Percentiles rank a stretch among this genome's conserved stretches.
phyloP scores from a whole-genome alignment of 2,797 vertebrate species.

The Lophius americanus region DNA sequence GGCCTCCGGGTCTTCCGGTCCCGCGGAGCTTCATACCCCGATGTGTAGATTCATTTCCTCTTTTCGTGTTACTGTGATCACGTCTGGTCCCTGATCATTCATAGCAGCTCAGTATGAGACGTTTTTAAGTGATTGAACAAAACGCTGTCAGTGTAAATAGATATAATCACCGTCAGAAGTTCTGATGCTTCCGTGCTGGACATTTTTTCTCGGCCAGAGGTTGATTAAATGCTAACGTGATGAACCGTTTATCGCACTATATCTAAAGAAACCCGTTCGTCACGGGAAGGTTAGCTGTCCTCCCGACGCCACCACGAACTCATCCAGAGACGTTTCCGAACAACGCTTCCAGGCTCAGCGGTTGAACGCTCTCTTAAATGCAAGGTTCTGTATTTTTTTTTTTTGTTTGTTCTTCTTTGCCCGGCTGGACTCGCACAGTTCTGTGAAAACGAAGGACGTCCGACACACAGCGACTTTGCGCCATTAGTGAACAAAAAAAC shows the following conservation, averaged over 20 bases:
- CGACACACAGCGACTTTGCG: too few relatives aligned
- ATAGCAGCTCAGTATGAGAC: not conserved
- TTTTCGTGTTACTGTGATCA: not conserved
- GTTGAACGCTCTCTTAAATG: not conserved
- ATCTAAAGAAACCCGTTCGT: not conserved
- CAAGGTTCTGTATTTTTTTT: too few relatives aligned
- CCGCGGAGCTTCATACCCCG: not conserved
- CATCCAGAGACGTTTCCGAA: too few relatives aligned
- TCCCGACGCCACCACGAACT: too few relatives aligned
- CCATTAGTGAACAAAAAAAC: constrained; percentile 29
- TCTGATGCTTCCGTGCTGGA: not conserved
- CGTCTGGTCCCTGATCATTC: not conserved
- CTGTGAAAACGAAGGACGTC: too few relatives aligned
- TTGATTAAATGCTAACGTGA: too few relatives aligned
- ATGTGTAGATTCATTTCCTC: not conserved
- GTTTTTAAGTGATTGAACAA: constrained; percentile 15
- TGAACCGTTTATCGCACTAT: not conserved
- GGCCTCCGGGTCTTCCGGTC: not conserved
- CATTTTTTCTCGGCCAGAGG: not conserved
- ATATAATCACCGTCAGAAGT: constrained; percentile 4
- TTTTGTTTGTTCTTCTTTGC: too few relatives aligned
- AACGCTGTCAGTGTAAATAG: constrained; percentile 33
- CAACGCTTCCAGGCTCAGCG: too few relatives aligned
- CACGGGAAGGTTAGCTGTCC: too few relatives aligned
- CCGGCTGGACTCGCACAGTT: too few relatives aligned